Conservation (phyloP, 1,140 invertebrate genomes). For the Zaprionus gabonicus region DNA sequence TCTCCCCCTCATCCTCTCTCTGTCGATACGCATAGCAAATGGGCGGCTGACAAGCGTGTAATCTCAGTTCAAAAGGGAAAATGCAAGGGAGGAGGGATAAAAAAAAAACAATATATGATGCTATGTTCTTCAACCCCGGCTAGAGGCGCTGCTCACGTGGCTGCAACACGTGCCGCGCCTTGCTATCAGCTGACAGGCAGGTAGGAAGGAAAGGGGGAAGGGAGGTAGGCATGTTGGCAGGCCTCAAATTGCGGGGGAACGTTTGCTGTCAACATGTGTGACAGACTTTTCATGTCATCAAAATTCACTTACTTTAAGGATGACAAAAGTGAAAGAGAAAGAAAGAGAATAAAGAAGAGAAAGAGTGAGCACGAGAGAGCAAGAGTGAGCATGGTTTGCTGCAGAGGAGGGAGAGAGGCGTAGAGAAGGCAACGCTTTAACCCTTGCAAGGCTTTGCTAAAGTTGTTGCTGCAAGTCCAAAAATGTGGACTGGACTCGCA, state of each 20-base stretch:
- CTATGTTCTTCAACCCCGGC: slow-evolving; percentile 17
- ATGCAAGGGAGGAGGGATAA: slow-evolving; percentile 25
- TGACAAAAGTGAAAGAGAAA: slow-evolving; percentile 3
- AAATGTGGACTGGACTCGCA: slow-evolving; percentile 12
- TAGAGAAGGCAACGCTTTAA: slow-evolving; percentile 12
- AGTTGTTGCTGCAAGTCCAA: slow-evolving; percentile 4
- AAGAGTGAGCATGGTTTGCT: not conserved
- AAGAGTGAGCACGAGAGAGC: not conserved
- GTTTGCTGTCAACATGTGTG: slow-evolving; percentile 57
- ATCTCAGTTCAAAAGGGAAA: slow-evolving; percentile 68
- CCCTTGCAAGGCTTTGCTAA: not conserved
- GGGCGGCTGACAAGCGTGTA: slow-evolving; percentile 71
- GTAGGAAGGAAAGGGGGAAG: slow-evolving; percentile 20
- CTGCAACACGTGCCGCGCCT: slow-evolving; percentile 60
- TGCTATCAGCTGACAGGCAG: slow-evolving; percentile 65
- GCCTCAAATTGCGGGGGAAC: slow-evolving; percentile 35
- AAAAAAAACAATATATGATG: not conserved
- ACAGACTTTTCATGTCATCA: slow-evolving; percentile 64
- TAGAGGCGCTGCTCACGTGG: slow-evolving; percentile 54
- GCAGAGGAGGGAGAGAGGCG: rapidly evolving
- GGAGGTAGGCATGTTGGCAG: slow-evolving; percentile 31
- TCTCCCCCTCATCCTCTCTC: not conserved
- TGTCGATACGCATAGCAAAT: slow-evolving; percentile 40
- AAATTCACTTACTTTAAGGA: slow-evolving; percentile 63
- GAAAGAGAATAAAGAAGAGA: not conserved